These are phyloP conservation scores for Spermophilus dauricus DNA, from an alignment of 2,113 vertebrate species.

Conservation along the genomic window DNA sequence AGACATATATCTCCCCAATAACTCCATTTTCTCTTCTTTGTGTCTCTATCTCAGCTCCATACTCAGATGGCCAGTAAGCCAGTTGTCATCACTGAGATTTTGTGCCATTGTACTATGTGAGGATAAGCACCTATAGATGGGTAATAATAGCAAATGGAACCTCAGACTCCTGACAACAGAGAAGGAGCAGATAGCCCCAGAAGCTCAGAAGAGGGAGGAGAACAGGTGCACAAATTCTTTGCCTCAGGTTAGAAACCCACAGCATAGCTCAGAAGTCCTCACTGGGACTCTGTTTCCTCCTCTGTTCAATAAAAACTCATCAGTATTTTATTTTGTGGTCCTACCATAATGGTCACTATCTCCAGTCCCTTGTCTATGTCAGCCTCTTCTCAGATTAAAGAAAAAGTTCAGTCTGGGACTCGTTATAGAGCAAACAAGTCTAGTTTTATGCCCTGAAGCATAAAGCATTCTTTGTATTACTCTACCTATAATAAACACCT, in stretches of 20 bases:
- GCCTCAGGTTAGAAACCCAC: background rate
- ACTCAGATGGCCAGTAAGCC: no score
- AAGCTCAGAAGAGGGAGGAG: background rate
- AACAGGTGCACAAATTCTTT: background rate
- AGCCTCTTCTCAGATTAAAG: background rate
- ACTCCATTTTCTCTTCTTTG: background rate
- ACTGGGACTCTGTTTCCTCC: background rate
- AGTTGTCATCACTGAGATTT: background rate
- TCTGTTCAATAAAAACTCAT: background rate
- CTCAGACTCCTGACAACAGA: background rate
- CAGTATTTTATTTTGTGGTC: background rate
- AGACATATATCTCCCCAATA: accelerated
- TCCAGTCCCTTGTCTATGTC: background rate
- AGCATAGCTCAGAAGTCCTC: background rate
- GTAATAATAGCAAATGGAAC: background rate
- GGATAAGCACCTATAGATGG: background rate
- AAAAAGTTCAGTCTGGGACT: background rate
- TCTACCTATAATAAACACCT: background rate
- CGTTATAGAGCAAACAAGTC: background rate
- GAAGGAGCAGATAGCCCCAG: background rate
- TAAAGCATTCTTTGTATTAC: background rate
- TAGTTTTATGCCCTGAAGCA: background rate
- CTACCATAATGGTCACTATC: background rate
- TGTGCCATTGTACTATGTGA: accelerated
- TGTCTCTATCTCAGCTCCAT: background rate